phyloP scores from a whole-genome alignment of 2,888 invertebrate genomes.

The Ochlodes sylvanus region DNA sequence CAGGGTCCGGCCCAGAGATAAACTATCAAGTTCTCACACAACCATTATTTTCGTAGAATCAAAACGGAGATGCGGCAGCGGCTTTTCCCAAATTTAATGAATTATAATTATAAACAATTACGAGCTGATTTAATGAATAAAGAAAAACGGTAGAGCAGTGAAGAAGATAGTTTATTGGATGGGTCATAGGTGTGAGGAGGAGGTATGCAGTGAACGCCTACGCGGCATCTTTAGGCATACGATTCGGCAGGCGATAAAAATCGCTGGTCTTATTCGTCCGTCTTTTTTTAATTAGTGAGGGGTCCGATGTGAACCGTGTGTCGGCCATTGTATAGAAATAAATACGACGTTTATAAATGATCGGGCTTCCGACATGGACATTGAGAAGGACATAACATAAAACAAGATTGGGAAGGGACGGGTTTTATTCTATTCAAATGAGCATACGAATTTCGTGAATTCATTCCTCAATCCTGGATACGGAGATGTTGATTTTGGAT shows the following conservation, averaged over 20 bases:
- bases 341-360: slow-evolving; percentile 77
- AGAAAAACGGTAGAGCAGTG: slow-evolving; percentile 61
- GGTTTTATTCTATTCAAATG: slow-evolving; percentile 54
- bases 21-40: slow-evolving; percentile 75
- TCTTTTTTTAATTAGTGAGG: slow-evolving; percentile 82
- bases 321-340: slow-evolving; percentile 76
- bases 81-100: slow-evolving; percentile 73
- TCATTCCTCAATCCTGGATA: slow-evolving; percentile 43
- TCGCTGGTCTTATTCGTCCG: slow-evolving; percentile 84
- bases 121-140: slow-evolving; percentile 74
- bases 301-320: slow-evolving; percentile 77
- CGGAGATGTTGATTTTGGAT: slow-evolving; percentile 31
- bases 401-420: slow-evolving; percentile 53
- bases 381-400: slow-evolving; percentile 62
- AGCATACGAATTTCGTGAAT: slow-evolving; percentile 49
- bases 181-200: slow-evolving; percentile 60
- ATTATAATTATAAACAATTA: slow-evolving; percentile 83
- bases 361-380: slow-evolving; percentile 62
- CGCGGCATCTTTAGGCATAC: slow-evolving; percentile 73
- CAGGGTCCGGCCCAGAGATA: slow-evolving; percentile 55
- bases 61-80: slow-evolving; percentile 66
- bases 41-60: slow-evolving; percentile 59
- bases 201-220: slow-evolving; percentile 75
- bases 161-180: slow-evolving; percentile 57
- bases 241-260: slow-evolving; percentile 83